Conservation (phyloP, 2,113 vertebrate genomes). For the Pterocles gutturalis region DNA sequence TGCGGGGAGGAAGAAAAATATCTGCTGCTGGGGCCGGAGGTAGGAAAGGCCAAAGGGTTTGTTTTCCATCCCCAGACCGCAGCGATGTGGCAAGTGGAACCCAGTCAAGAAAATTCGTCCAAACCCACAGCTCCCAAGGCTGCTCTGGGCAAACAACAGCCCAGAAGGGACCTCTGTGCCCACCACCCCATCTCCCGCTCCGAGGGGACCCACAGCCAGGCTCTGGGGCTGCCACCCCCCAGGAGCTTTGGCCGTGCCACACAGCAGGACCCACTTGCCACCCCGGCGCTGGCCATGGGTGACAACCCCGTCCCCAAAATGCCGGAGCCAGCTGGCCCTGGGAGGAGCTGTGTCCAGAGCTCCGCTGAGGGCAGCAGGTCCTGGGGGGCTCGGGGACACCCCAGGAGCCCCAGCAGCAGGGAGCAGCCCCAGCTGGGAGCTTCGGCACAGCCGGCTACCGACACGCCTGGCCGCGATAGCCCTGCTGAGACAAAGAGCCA, state of each 20-base stretch:
- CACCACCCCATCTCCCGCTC: not conserved
- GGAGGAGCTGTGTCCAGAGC: not conserved
- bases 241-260: too few species aligned
- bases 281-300: accelerated
- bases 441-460: not conserved
- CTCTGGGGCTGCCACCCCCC: too few species aligned
- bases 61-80: not conserved
- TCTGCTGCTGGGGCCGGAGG: accelerated
- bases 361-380: not conserved
- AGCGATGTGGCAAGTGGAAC: not conserved
- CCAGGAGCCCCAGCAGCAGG: not conserved
- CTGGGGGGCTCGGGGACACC: not conserved
- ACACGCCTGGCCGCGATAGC: accelerated
- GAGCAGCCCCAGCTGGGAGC: not conserved
- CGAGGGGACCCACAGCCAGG: accelerated
- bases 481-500: constrained; percentile 40
- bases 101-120: not conserved
- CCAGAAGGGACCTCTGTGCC: not conserved
- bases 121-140: not conserved
- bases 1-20: not conserved
- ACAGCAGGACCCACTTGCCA: not conserved
- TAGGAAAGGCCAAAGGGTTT: not conserved
- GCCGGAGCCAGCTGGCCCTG: too few species aligned
- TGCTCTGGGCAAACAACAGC: not conserved
- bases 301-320: not conserved